Evolutionary conservation across 2,797 vertebrate species (phyloP), one percentile per base, ranked within the genome.

Genomic region (Garrulus glandarius): DNA sequence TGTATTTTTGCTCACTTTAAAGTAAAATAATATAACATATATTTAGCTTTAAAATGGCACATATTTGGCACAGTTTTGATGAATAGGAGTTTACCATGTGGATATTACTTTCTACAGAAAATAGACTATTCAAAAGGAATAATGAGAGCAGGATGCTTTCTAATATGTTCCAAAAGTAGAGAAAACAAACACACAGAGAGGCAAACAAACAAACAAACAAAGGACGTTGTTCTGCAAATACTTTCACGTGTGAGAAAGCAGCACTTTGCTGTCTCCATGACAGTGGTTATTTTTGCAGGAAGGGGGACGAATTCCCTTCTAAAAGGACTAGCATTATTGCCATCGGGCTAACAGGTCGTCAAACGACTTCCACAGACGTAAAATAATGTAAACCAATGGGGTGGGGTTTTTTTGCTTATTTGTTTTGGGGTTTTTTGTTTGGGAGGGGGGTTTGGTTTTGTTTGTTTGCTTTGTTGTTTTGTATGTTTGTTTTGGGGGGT

Each of bases 71-170:
- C 64, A 49, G 80, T 64, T 60, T 36, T 57, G 59, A 91, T 79
- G 83, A 95, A 93, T 90, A 90, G 76, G 90, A 91, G 85, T 88
- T 86, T 92, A 95, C 61, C 93, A 95, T 93, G 85, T 93, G 96
- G 85, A 70, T 80, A 95, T 74, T 95, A 95, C 94, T 87, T 96
- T 94, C 92, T 76, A 92, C 47, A 93, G 72, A 97, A 95, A 95
- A 96, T 92, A 96, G 94, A 80, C 93, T 93, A 96, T 96, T 95
- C 87, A 93, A 87, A 96, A 87, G 86, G 85, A 96, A 94, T 93
- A 96, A 95, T 43, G 47, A 96, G 92, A 97, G 87, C 85, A 93
- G 82, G 89, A 97, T 96, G 94, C 75, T 86, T 80, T 93, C 80
- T 94, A 97, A 97, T 96, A 80, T 26, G 57, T 92, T 97, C 94